These are phyloP conservation scores for Gobio gobio DNA, from an alignment of 2,113 vertebrate genomes.

Conservation along the genomic window DNA sequence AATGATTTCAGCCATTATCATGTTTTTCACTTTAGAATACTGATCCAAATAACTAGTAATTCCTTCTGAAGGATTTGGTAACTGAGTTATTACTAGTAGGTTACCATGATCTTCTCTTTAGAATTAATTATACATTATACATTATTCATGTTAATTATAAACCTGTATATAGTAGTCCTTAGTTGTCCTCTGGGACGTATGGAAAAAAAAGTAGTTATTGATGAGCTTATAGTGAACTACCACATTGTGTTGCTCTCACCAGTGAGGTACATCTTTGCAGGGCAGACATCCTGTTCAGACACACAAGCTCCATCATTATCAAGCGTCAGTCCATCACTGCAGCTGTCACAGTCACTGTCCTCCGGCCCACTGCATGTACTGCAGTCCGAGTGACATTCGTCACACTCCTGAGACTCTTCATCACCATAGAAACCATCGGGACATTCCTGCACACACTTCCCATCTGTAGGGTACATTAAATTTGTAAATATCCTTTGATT, in stretches of 20 bases:
- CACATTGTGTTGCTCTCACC: slow-evolving; percentile 72
- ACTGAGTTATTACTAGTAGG: too few species aligned
- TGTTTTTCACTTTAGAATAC: too few species aligned
- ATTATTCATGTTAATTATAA: too few species aligned
- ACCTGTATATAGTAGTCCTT: too few species aligned
- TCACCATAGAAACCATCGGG: slow-evolving; percentile 75
- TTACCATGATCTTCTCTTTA: too few species aligned
- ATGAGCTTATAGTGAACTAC: too few species aligned
- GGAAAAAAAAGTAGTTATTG: too few species aligned
- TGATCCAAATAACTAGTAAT: too few species aligned
- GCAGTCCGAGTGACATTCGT: slow-evolving; percentile 83
- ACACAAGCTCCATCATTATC: slow-evolving; percentile 73
- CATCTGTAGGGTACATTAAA: slow-evolving; percentile 63
- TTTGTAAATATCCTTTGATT: not conserved
- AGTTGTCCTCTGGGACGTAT: too few species aligned
- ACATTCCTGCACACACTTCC: slow-evolving; percentile 70
- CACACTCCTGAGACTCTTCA: slow-evolving; percentile 79
- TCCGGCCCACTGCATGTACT: slow-evolving; percentile 76
- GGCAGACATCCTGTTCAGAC: slow-evolving; percentile 62
- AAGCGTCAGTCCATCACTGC: slow-evolving; percentile 65
- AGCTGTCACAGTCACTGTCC: slow-evolving; percentile 75
- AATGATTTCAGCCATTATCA: too few species aligned
- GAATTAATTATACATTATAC: too few species aligned
- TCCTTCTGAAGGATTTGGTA: too few species aligned
- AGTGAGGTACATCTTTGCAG: slow-evolving; percentile 71